Evolutionary conservation across 2,797 vertebrate species (phyloP).

Genomic region (Phalloptychus januarius): DNA sequence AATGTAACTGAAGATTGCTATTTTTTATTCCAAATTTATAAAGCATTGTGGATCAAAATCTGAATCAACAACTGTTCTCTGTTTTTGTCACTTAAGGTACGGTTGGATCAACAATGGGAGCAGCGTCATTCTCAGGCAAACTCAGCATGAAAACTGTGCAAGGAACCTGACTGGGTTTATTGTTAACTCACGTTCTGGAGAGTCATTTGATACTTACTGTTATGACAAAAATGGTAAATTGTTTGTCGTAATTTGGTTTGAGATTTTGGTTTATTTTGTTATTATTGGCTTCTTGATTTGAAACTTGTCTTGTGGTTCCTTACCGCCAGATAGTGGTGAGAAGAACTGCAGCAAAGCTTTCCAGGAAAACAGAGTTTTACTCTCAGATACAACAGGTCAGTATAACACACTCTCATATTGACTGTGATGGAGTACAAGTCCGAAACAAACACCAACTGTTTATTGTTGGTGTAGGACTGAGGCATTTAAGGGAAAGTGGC

Average conservation of each 20-base stretch:
- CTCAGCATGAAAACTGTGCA: constrained; percentile 80
- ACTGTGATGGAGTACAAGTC: background rate
- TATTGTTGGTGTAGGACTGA: background rate
- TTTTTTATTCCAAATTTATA: background rate
- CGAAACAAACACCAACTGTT: background rate
- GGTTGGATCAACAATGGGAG: constrained; percentile 83
- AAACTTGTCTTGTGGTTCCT: constrained; percentile 13
- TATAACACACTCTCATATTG: background rate
- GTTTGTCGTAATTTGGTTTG: no score
- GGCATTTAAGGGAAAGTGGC: background rate
- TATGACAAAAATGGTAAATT: constrained; percentile 84
- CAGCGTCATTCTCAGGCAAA: constrained; percentile 83
- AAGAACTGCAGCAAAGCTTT: constrained; percentile 44
- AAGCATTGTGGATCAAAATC: background rate
- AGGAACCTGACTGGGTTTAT: constrained; percentile 81
- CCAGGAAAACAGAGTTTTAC: accelerated
- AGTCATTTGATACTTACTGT: constrained; percentile 83
- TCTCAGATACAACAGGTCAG: constrained; percentile 44
- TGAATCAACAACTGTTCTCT: background rate
- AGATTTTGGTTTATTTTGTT: background rate
- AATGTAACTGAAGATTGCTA: background rate
- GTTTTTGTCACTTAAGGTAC: constrained; percentile 77
- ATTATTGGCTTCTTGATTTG: constrained; percentile 3
- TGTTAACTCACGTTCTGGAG: background rate
- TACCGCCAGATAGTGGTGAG: constrained; percentile 32